Base-by-base conservation (phyloP, 2,797 vertebrate genomes). In the Discoglossus pictus region DNA sequence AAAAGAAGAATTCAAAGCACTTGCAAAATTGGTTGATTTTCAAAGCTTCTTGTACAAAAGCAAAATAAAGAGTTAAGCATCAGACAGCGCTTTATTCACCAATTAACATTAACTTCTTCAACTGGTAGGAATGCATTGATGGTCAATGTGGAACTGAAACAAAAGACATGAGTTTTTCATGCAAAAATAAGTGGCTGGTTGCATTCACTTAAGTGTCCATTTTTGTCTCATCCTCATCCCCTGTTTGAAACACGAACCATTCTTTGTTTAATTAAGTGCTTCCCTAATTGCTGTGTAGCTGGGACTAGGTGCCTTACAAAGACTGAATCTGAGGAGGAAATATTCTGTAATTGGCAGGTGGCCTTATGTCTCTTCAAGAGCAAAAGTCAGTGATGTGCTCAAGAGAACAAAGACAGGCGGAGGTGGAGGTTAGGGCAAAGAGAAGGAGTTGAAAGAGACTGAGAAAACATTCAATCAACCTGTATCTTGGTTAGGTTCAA, bases 321-420 rank as follows among this genome's bases (percentile, higher is more conserved):
- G 47, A 18, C 31, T 36, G 65, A 61, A 68, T 68, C 65, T 51
- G 47, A 2, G 58, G 18, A 25, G 48, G 27, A 68, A 68, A 61
- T 68, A 68, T 68, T 68, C 47, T 53, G 40, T 68, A 68, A 68
- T 68, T 68, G 56, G 46, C 65, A 68, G 65, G 65, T 68, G 65
- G 47, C 38, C 21, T 68, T 53, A 51, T 52, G 39, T n/a, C 13
- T 43, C n/a, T 43, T 60, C 3, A 2, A 60, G 47, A 60, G 18
- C 24, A 44, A 42, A 61, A 53, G 38, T 68, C 55, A 62, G 31
- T 23, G 46, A 48, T 39, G 60, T 50, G n/a, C 34, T 24, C 20
- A 50, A 25, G 17, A 50, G 44, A n/a, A 62, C 31, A 60, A 51
- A 60, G 27, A 27, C 7, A 38, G n/a, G 7, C 7, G 23, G 15